Percentiles rank a stretch among this genome's conserved stretches.
Evolutionary conservation across 2,888 invertebrate species (phyloP).

Genomic region (Tipula lateralis): DNA sequence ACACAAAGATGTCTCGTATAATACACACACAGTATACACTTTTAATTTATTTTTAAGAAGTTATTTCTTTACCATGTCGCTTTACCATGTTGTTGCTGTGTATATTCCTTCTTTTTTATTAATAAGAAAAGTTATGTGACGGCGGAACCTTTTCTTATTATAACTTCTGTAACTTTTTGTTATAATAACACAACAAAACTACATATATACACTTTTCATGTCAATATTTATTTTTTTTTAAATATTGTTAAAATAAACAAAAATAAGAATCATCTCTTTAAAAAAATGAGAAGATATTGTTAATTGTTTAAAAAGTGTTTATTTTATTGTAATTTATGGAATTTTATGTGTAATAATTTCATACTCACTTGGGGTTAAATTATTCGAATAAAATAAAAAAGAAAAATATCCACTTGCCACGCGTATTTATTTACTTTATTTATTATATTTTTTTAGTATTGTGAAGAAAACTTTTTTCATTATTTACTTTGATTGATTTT

Average conservation of each 20-base stretch:
- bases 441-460: background rate
- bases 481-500: slow-evolving; percentile 24
- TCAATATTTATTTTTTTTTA: background rate
- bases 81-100: background rate
- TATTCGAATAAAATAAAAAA: background rate
- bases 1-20: background rate
- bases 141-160: slow-evolving; percentile 11
- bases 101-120: background rate
- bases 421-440: slow-evolving; percentile 19
- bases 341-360: slow-evolving; percentile 15
- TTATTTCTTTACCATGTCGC: background rate
- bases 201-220: slow-evolving; percentile 19
- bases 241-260: slow-evolving; percentile 24
- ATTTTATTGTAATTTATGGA: slow-evolving; percentile 11
- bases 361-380: slow-evolving; percentile 24
- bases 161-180: slow-evolving; percentile 24
- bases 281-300: background rate
- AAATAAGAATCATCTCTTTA: background rate
- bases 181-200: background rate
- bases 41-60: background rate
- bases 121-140: slow-evolving; percentile 24
- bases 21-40: background rate
- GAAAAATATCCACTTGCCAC: background rate
- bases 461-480: background rate
- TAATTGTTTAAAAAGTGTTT: slow-evolving; percentile 20